phyloP scores from a whole-genome alignment of 2,113 vertebrate species.

The Poeciliopsis prolifica region DNA sequence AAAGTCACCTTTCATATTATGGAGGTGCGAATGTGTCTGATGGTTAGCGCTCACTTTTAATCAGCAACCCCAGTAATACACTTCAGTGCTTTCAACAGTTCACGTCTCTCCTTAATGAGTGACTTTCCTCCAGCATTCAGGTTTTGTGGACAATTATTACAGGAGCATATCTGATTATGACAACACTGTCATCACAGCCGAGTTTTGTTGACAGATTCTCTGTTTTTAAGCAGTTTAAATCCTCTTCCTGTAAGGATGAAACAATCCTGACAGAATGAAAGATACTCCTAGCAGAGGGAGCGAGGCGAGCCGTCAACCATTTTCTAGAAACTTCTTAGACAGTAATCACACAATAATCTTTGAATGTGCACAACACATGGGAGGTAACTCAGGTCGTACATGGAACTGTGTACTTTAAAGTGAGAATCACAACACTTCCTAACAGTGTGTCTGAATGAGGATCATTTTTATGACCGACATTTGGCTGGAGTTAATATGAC shows the following conservation, averaged over 20 bases:
- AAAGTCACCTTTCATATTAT: neutral
- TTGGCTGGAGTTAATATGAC: too few relatives aligned
- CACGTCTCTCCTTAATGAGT: neutral
- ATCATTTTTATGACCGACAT: too few relatives aligned
- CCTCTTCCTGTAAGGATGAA: conserved; percentile 25
- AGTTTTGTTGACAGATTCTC: conserved; percentile 16
- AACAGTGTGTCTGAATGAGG: neutral
- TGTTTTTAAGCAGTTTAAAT: conserved; percentile 9
- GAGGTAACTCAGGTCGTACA: conserved; percentile 1
- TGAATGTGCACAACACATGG: neutral
- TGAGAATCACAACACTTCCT: neutral
- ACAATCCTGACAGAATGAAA: conserved; percentile 18
- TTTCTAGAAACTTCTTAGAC: conserved; percentile 9
- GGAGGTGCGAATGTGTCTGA: conserved; percentile 1
- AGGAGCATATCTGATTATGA: neutral
- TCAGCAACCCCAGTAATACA: neutral
- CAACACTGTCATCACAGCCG: neutral
- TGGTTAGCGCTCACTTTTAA: conserved; percentile 19
- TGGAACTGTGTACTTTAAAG: neutral
- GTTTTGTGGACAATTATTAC: neutral
- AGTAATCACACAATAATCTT: conserved; percentile 8
- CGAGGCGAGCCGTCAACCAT: conserved; percentile 3
- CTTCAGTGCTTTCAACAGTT: neutral
- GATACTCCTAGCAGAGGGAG: conserved; percentile 9
- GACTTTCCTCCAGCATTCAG: neutral